Evolutionary conservation across 2,113 vertebrate genomes (phyloP).

Genomic region (Ursus arctos): DNA sequence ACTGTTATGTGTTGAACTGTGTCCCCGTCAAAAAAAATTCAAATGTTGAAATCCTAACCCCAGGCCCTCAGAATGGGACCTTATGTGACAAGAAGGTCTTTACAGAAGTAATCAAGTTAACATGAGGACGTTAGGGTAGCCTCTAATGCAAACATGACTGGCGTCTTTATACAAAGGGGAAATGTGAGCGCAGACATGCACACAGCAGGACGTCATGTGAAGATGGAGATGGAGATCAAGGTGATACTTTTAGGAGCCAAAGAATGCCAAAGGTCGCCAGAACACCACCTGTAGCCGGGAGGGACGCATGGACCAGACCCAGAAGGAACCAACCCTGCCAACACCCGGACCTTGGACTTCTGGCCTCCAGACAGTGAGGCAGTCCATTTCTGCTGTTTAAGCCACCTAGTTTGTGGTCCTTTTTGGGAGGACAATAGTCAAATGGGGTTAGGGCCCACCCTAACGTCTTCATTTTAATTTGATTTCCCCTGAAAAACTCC

Average conservation of each 20-base stretch:
- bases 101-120: not conserved
- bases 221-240: not conserved
- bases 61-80: not conserved
- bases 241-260: not conserved
- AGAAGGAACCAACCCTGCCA: no score
- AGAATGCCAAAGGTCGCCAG: not conserved
- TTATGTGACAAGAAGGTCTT: not conserved
- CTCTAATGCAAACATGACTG: not conserved
- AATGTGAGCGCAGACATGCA: not conserved
- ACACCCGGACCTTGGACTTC: not conserved
- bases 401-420: not conserved
- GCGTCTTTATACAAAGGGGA: not conserved
- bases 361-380: not conserved
- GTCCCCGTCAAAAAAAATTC: not conserved
- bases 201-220: not conserved
- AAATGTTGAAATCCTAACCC: not conserved
- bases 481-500: not conserved
- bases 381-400: not conserved
- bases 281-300: no score
- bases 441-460: accelerated
- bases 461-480: not conserved
- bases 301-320: accelerated
- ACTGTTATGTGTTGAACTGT: not conserved
- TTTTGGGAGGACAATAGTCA: not conserved
- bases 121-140: not conserved